Evolutionary conservation across 1,140 invertebrate genomes (phyloP), one percentile per base, ranked within the genome.

Genomic region (Drosophila subobscura): DNA sequence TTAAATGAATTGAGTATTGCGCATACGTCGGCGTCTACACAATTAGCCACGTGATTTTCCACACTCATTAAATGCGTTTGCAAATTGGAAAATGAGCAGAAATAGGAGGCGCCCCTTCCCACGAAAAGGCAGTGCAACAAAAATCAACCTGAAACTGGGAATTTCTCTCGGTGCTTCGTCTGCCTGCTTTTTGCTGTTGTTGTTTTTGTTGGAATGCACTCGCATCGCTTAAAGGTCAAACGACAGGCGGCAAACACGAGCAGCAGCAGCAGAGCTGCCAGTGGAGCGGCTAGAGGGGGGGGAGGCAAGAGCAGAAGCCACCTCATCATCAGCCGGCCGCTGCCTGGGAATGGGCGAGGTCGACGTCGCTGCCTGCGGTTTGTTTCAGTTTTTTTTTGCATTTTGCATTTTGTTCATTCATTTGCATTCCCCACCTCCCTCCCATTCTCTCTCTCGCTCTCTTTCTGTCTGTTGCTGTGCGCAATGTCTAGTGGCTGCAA

Each of bases 351-450:
- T 72, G 68, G 71, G 79, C 72, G 79, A 85, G 80, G 80, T 85
- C 72, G 65, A 51, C 63, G 60, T 42, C 56, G 71, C 77, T 65
- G 77, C 88, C 77, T 85, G 79, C 47, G 72, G 80, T 85, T 76
- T 77, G 50, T 80, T 72, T 74, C 41, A 58, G 57, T 54, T 66
- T 81, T 54, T 63, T 33, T 33, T 41, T 53, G 44, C 27, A 42
- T 8, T 83, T 85, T 85, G 58, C 72, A 79, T 77, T 77, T 85
- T 66, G 66, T 58, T 70, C 72, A 85, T 84, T 85, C 80, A 84
- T 88, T 89, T 88, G 73, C 81, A 83, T 89, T 73, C 60, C 55
- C 54, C 33, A 22, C 23, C 47, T 44, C 41, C 23, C 44, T 47
- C 12, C 2, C 42, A n/a, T 10, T 49, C 27, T 3, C 53, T 42